Conservation (phyloP, 2,113 vertebrate genomes). For the Perca flavescens region DNA sequence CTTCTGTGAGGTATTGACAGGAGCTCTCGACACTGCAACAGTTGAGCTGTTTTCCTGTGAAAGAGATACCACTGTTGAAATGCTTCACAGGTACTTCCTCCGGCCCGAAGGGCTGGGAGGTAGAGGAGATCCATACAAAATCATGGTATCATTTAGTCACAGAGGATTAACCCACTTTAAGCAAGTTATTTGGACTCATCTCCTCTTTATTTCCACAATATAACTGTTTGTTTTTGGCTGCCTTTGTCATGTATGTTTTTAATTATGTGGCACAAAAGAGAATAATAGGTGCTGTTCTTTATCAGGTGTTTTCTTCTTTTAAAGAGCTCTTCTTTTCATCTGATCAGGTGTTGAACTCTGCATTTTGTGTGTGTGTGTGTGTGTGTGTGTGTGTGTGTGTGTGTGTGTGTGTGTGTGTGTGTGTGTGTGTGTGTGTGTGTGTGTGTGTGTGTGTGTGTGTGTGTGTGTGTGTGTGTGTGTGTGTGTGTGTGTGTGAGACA, state of each 20-base stretch:
- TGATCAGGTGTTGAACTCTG: conserved; percentile 47
- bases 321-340: conserved; percentile 57
- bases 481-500: conserved; percentile 72
- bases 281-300: conserved; percentile 41
- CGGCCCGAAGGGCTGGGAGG: conserved; percentile 42
- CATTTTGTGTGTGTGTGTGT: conserved; percentile 52
- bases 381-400: conserved; percentile 60
- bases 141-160: conserved; percentile 68
- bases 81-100: conserved; percentile 70
- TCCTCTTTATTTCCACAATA: conserved; percentile 63
- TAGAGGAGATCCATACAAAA: conserved; percentile 60
- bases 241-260: conserved; percentile 55
- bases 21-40: conserved; percentile 45
- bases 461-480: conserved; percentile 60
- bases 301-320: conserved; percentile 62
- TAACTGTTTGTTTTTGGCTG: conserved; percentile 52
- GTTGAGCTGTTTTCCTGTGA: conserved; percentile 53
- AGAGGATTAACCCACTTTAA: conserved; percentile 58
- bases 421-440: conserved; percentile 62
- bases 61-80: conserved; percentile 57
- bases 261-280: conserved; percentile 29
- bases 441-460: conserved; percentile 52
- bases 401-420: conserved; percentile 55
- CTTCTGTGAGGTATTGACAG: conserved; percentile 40
- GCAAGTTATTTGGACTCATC: conserved; percentile 35